phyloP scores from a whole-genome alignment of 2,113 vertebrate species.

The Eulemur rufifrons region DNA sequence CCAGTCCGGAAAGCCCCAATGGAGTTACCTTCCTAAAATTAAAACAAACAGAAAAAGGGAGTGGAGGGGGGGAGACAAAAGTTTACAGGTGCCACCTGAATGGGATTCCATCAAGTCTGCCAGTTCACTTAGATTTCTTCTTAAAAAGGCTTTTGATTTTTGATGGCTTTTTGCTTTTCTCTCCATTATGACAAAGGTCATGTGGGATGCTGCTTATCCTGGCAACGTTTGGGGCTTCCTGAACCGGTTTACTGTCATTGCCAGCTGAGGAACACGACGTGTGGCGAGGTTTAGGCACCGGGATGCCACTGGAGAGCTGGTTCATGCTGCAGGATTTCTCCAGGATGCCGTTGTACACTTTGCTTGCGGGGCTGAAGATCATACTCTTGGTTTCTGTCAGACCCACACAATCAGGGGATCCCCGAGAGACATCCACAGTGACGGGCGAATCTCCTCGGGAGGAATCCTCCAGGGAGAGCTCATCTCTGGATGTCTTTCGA shows the following conservation, averaged over 20 bases:
- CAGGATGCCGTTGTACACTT: slow-evolving; percentile 95
- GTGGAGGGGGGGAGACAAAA: slow-evolving; percentile 71
- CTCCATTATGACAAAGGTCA: slow-evolving; percentile 94
- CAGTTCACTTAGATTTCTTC: slow-evolving; percentile 91
- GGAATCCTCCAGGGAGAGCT: slow-evolving; percentile 90
- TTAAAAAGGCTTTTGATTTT: slow-evolving; percentile 99
- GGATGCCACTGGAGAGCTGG: slow-evolving; percentile 90
- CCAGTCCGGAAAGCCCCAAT: slow-evolving; percentile 85
- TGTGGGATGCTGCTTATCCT: slow-evolving; percentile 93
- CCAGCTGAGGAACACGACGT: slow-evolving; percentile 91
- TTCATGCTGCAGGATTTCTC: slow-evolving; percentile 98
- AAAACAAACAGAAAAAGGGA: slow-evolving; percentile 67
- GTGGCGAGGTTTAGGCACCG: slow-evolving; percentile 87
- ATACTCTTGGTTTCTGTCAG: slow-evolving; percentile 93
- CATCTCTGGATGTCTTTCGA: slow-evolving; percentile 93
- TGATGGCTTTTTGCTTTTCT: slow-evolving; percentile 95
- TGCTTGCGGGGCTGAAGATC: slow-evolving; percentile 91
- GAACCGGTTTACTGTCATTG: slow-evolving; percentile 88
- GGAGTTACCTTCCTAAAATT: slow-evolving; percentile 91
- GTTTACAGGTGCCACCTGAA: slow-evolving; percentile 73
- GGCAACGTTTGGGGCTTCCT: slow-evolving; percentile 83
- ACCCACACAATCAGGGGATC: slow-evolving; percentile 91
- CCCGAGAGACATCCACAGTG: slow-evolving; percentile 86
- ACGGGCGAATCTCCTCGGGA: slow-evolving; percentile 86
- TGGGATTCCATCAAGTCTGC: slow-evolving; percentile 63